Percentiles rank a stretch among this genome's conserved stretches.
phyloP scores from a whole-genome alignment of 2,888 invertebrate genomes.

The Brenthis daphne region DNA sequence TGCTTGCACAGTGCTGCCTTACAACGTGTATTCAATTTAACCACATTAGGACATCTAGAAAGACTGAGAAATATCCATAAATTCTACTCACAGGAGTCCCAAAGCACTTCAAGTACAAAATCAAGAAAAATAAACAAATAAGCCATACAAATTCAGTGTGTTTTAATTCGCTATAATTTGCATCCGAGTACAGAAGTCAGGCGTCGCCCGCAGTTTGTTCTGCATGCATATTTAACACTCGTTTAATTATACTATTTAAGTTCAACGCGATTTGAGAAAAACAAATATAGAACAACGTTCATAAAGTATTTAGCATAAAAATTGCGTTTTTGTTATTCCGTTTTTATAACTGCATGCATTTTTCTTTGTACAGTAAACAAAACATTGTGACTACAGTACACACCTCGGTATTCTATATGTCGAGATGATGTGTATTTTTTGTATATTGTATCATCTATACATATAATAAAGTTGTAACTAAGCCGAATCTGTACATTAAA shows the following conservation, averaged over 20 bases:
- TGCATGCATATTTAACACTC: slow-evolving; percentile 24
- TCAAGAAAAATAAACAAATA: not conserved
- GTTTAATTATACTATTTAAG: slow-evolving; percentile 25
- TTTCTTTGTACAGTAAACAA: too few relatives aligned
- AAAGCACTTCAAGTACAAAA: not conserved
- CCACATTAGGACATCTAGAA: too few relatives aligned
- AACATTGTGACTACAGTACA: too few relatives aligned
- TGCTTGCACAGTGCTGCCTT: too few relatives aligned
- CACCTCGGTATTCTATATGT: too few relatives aligned
- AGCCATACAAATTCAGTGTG: slow-evolving; percentile 5
- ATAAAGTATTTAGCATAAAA: slow-evolving; percentile 1
- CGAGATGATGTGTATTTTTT: too few relatives aligned
- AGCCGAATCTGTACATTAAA: too few relatives aligned
- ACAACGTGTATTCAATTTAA: too few relatives aligned
- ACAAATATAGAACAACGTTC: slow-evolving; percentile 6
- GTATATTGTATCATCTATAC: too few relatives aligned
- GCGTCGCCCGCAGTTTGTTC: slow-evolving; percentile 6
- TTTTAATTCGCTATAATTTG: slow-evolving; percentile 31
- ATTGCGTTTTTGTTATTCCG: not conserved
- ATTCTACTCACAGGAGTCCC: too few relatives aligned
- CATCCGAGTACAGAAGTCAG: slow-evolving; percentile 11
- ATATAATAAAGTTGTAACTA: too few relatives aligned
- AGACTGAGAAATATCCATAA: too few relatives aligned
- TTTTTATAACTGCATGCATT: not conserved
- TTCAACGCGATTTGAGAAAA: slow-evolving; percentile 11